These are phyloP conservation scores for Eristalis tenax DNA, from an alignment of 2,888 invertebrate species.

Conservation along the genomic window DNA sequence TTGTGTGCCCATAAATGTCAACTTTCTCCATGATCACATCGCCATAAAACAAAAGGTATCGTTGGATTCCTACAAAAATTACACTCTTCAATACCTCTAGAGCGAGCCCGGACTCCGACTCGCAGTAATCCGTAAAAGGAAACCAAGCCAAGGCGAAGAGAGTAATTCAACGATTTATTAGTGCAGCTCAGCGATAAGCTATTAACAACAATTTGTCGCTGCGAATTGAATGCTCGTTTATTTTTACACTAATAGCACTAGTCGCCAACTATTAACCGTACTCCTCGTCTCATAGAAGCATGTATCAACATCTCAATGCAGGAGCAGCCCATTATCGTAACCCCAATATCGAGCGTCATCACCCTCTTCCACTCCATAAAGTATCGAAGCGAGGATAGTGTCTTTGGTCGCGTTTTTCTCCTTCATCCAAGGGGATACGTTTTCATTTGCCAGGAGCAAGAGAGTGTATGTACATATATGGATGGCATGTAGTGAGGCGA, in stretches of 20 bases:
- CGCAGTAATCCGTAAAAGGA: not conserved
- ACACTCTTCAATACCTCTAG: not conserved
- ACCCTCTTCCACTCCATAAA: conserved; percentile 58
- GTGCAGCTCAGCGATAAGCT: conserved; percentile 54
- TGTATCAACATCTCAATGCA: conserved; percentile 56
- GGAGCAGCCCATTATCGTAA: conserved; percentile 50
- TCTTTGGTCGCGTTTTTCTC: not conserved
- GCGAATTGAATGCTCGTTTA: conserved; percentile 56
- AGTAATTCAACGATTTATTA: conserved; percentile 55
- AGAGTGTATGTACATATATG: conserved; percentile 8
- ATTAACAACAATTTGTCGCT: conserved; percentile 66
- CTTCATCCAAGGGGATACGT: conserved; percentile 54
- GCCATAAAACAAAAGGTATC: not conserved
- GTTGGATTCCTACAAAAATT: not conserved
- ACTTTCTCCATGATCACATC: not conserved
- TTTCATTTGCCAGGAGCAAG: conserved; percentile 52
- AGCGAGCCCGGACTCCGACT: not conserved
- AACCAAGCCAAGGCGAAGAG: not conserved
- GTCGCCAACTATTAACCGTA: conserved; percentile 55
- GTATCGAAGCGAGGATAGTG: conserved; percentile 21
- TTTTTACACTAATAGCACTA: conserved; percentile 53
- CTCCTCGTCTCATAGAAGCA: conserved; percentile 11
- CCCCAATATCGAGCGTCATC: conserved; percentile 55
- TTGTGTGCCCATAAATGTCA: not conserved
- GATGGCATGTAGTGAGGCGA: conserved; percentile 39